phyloP scores from a whole-genome alignment of 1,140 invertebrate genomes.

The Lasioglossum albipes region DNA sequence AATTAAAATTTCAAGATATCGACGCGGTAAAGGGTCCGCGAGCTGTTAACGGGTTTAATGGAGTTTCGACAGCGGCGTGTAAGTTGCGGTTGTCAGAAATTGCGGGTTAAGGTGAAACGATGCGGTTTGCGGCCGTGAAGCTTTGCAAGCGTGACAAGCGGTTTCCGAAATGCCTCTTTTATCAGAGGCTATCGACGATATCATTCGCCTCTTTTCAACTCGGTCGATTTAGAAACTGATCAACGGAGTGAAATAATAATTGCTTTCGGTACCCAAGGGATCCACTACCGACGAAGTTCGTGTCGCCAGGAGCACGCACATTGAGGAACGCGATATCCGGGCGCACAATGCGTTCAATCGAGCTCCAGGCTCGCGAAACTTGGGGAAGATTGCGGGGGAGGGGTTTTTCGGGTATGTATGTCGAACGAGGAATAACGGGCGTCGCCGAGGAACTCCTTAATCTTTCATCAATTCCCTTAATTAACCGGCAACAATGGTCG shows the following conservation, averaged over 20 bases:
- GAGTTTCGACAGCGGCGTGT: conserved; percentile 3
- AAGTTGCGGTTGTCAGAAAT: conserved; percentile 11
- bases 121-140: not conserved
- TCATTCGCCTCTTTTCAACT: no score
- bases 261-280: no score
- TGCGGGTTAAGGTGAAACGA: conserved; percentile 20
- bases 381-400: no score
- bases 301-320: no score
- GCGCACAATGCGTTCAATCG: not conserved
- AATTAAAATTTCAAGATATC: not conserved
- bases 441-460: conserved; percentile 54
- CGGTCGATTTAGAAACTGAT: no score
- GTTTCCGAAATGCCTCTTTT: not conserved
- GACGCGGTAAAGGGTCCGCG: not conserved
- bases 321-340: not conserved
- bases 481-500: conserved; percentile 66
- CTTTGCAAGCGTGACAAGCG: not conserved
- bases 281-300: no score
- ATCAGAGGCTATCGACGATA: not conserved
- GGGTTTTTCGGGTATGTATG: not conserved
- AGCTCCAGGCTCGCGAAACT: not conserved
- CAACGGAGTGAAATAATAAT: no score
- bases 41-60: conserved; percentile 18
- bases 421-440: not conserved
- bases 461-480: conserved; percentile 71